Percentiles rank a stretch among this genome's conserved stretches.
phyloP scores from a whole-genome alignment of 2,797 vertebrate species.

The Bucorvus abyssinicus region DNA sequence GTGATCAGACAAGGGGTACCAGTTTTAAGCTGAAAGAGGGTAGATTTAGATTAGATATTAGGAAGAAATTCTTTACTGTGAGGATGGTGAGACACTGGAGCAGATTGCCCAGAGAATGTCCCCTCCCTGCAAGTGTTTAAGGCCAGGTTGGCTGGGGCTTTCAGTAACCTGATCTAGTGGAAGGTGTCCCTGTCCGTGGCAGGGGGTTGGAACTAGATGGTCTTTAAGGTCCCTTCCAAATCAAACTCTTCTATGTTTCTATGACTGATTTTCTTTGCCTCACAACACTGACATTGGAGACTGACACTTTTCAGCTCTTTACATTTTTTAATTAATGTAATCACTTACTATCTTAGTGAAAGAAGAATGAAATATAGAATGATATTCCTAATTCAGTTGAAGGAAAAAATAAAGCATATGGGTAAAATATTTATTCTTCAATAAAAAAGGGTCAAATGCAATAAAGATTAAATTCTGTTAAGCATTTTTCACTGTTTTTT shows the following conservation, averaged over 20 bases:
- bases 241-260: neutral
- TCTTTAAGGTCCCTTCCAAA: neutral
- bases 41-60: neutral
- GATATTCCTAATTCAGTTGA: neutral
- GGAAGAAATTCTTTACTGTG: neutral
- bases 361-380: neutral
- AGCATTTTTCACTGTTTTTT: neutral
- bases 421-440: neutral
- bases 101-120: neutral
- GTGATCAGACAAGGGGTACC: neutral
- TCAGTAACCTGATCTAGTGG: neutral
- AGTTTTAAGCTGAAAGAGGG: neutral
- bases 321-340: neutral
- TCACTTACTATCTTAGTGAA: neutral
- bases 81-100: neutral
- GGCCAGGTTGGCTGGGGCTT: neutral
- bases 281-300: neutral
- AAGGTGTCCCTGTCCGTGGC: neutral
- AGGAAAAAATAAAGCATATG: neutral
- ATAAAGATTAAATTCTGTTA: neutral
- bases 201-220: neutral
- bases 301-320: neutral
- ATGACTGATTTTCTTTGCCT: neutral
- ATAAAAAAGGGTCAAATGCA: neutral
- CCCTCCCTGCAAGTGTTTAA: neutral